Conservation (phyloP, 2,797 vertebrate species). For the Peromyscus nudipes region DNA sequence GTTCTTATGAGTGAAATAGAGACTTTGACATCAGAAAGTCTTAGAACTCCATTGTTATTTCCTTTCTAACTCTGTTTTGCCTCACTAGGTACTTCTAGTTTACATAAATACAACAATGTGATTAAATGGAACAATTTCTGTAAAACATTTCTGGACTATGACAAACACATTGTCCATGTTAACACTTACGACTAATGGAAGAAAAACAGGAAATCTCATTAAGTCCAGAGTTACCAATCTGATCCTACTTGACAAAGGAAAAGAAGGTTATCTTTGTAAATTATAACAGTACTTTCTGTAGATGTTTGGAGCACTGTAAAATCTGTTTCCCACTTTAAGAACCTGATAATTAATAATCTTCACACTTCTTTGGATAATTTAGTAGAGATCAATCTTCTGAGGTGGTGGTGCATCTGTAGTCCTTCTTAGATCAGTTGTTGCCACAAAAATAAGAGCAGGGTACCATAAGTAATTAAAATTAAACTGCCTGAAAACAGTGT, state of each 20-base stretch:
- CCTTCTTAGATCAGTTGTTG: constrained; percentile 28
- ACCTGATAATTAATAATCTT: constrained; percentile 68
- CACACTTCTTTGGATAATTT: constrained; percentile 69
- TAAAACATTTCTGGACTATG: not conserved
- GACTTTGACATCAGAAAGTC: not conserved
- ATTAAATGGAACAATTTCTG: not conserved
- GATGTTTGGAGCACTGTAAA: constrained; percentile 11
- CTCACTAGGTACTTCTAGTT: not conserved
- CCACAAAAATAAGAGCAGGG: constrained; percentile 8
- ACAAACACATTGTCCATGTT: not conserved
- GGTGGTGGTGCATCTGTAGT: not conserved
- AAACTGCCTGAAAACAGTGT: constrained; percentile 57
- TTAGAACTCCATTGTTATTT: not conserved
- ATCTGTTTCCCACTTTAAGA: constrained; percentile 49
- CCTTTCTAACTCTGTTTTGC: not conserved
- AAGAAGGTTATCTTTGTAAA: not conserved
- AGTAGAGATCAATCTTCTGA: constrained; percentile 39
- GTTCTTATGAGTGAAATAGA: not conserved
- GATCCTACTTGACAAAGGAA: not conserved
- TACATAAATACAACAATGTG: not conserved
- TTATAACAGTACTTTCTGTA: not conserved
- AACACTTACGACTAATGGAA: not conserved
- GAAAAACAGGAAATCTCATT: not conserved
- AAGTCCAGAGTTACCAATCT: not conserved
- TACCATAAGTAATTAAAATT: constrained; percentile 63